Evolutionary conservation across 2,888 invertebrate species (phyloP), one percentile per base, ranked within the genome.

Genomic region (Quadroppia sp.): DNA sequence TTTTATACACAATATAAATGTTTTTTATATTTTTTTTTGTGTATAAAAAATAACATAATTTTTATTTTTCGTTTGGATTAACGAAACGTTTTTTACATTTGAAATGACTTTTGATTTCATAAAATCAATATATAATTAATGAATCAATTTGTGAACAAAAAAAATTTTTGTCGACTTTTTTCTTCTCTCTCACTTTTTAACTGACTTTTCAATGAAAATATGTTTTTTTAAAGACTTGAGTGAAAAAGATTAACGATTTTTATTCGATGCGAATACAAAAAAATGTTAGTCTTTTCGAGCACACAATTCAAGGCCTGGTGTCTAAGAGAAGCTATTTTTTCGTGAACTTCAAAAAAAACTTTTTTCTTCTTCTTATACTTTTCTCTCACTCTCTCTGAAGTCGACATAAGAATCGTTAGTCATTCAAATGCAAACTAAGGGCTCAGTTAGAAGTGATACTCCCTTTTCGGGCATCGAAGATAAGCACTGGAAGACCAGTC

Each of bases 231-330:
- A 28, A 56, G 30, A 30, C 20, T 28, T 23, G 25, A 1, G 53
- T 45, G 48, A 48, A 56, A 56, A 56, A 56, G 56, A 56, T 56
- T 56, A 56, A 56, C 56, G 56, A 56, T 56, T 56, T 53, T 30
- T 56, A 56, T 56, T 56, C 30, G 56, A 56, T 53, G 23, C 25
- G 53, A 53, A 53, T 30, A 56, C 28, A 56, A 56, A 56, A 48
- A 56, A 56, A 23, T 20, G 28, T 56, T 28, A 30, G 28, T 56
- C 30, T 56, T 30, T 56, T 30, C 15, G 56, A 56, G 11, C 56
- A 30, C 56, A 56, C 56, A 56, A 56, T 56, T 56, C 56, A 56
- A 56, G 56, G 56, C 13, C 56, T 56, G 28, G 56, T 56, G 30
- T 56, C 30, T 56, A 13, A 30, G n/a, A n/a, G n/a, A 13, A 56